Evolutionary conservation across 2,113 vertebrate genomes (phyloP).

Genomic region (Poecilia latipinna): DNA sequence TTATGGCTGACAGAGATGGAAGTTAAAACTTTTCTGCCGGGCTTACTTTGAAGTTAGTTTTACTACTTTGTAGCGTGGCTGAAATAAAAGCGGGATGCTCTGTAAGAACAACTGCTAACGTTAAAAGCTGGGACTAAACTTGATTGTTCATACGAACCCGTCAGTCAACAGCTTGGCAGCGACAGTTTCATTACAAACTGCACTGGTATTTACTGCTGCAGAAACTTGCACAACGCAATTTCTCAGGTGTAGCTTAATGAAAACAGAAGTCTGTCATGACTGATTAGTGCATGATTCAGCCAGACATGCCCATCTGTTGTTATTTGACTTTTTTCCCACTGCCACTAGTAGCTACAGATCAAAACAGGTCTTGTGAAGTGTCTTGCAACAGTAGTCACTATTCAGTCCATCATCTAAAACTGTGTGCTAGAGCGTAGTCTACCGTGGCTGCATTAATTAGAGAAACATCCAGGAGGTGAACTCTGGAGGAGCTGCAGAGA

Average conservation of each 20-base stretch:
- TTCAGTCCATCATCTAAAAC: no score
- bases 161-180: constrained; percentile 17
- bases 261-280: constrained; percentile 21
- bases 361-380: neutral
- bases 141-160: constrained; percentile 33
- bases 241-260: constrained; percentile 30
- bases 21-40: constrained; percentile 32
- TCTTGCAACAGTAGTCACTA: neutral
- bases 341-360: neutral
- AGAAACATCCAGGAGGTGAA: no score
- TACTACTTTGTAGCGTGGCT: constrained; percentile 44
- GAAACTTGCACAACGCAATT: constrained; percentile 31
- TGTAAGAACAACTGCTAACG: constrained; percentile 46
- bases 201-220: constrained; percentile 8
- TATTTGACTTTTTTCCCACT: neutral
- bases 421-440: no score
- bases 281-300: constrained; percentile 24
- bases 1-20: constrained; percentile 28
- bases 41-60: constrained; percentile 44
- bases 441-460: no score
- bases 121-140: constrained; percentile 39
- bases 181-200: constrained; percentile 32
- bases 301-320: constrained; percentile 7
- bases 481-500: no score
- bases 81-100: constrained; percentile 41